These are phyloP conservation scores for Miniopterus natalensis DNA, from an alignment of 2,113 vertebrate genomes.

Conservation along the genomic window DNA sequence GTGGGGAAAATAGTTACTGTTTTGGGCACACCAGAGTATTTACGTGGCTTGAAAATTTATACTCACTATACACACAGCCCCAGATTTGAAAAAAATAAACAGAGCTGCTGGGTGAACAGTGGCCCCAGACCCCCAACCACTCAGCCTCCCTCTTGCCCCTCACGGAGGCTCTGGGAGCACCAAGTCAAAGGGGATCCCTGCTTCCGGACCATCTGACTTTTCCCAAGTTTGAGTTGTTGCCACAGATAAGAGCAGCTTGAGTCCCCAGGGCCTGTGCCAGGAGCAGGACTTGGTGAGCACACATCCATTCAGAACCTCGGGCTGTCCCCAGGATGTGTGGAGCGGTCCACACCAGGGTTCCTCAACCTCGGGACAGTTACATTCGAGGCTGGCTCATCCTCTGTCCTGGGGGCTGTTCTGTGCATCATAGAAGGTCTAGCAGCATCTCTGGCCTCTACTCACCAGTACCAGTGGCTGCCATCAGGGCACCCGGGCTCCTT, in stretches of 20 bases:
- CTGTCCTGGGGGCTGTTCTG: accelerated
- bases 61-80: background rate
- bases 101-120: background rate
- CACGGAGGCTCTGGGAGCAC: background rate
- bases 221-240: background rate
- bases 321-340: accelerated
- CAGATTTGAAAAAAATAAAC: background rate
- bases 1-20: conserved; percentile 30
- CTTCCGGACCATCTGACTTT: background rate
- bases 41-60: background rate
- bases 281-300: accelerated
- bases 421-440: accelerated
- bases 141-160: background rate
- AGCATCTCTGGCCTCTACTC: background rate
- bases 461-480: accelerated
- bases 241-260: background rate
- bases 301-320: accelerated
- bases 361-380: accelerated
- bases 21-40: background rate
- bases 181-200: accelerated
- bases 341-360: accelerated
- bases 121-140: accelerated
- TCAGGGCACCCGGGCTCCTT: background rate
- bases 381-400: accelerated
- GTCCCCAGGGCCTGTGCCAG: background rate